Conservation (phyloP, 2,888 invertebrate genomes). For the Choristoneura rosaceana region DNA sequence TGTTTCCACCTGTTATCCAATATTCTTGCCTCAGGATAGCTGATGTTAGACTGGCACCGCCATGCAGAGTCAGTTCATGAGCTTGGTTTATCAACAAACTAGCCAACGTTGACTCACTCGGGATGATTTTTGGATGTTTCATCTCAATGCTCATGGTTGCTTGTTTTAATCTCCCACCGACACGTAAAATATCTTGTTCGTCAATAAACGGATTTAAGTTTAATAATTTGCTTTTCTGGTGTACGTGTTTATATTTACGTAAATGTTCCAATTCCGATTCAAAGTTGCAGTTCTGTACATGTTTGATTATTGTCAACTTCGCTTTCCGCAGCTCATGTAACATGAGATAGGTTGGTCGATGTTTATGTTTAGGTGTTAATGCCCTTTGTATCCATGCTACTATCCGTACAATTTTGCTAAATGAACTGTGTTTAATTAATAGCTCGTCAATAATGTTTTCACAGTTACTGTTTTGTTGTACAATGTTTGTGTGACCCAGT, state of each 20-base stretch:
- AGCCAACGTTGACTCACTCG: background rate
- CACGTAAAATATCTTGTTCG: background rate
- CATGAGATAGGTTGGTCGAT: background rate
- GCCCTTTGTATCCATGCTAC: constrained; percentile 35
- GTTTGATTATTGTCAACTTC: constrained; percentile 11
- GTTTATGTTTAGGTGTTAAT: background rate
- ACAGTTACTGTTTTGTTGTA: background rate
- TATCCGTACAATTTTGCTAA: background rate
- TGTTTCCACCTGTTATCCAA: background rate
- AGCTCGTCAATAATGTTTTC: background rate
- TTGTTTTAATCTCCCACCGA: constrained; percentile 36
- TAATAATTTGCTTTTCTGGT: constrained; percentile 33
- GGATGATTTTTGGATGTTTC: constrained; percentile 16
- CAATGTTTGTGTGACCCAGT: background rate
- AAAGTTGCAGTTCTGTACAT: constrained; percentile 7
- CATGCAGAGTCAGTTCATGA: background rate
- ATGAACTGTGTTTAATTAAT: background rate
- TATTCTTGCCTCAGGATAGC: background rate
- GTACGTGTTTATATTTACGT: constrained; percentile 8
- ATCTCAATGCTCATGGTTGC: background rate
- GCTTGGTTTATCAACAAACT: background rate
- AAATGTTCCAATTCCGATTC: constrained; percentile 2
- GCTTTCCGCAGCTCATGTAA: constrained; percentile 3
- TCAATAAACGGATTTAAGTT: constrained; percentile 38
- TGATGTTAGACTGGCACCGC: background rate